These are phyloP conservation scores for Gambusia affinis DNA, from an alignment of 2,113 vertebrate species.

Conservation along the genomic window DNA sequence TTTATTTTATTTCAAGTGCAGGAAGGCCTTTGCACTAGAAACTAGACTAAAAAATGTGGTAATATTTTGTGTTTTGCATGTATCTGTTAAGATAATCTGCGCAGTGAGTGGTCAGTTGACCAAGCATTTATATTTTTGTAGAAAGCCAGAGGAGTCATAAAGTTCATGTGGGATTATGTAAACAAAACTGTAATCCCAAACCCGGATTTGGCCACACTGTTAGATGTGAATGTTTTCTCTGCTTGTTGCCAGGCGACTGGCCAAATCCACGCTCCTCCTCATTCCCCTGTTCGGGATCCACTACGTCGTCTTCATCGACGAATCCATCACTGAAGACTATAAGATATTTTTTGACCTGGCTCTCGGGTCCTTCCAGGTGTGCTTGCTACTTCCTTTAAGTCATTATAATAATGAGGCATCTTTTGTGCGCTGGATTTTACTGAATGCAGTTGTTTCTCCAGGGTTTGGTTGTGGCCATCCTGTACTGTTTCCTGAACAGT, in stretches of 20 bases:
- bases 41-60: too few relatives aligned
- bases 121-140: too few relatives aligned
- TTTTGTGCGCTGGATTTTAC: not conserved
- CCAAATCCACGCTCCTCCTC: constrained; percentile 91
- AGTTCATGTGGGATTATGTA: too few relatives aligned
- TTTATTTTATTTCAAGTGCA: too few relatives aligned
- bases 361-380: constrained; percentile 92
- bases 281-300: constrained; percentile 92
- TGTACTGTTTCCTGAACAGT: constrained; percentile 91
- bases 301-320: constrained; percentile 86
- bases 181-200: too few relatives aligned
- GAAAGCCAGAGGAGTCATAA: too few relatives aligned
- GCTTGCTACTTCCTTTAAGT: not conserved
- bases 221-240: not conserved
- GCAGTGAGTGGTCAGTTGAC: too few relatives aligned
- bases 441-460: constrained; percentile 38
- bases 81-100: too few relatives aligned
- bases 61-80: too few relatives aligned
- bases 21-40: too few relatives aligned
- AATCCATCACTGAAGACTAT: constrained; percentile 80
- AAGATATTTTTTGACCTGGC: constrained; percentile 91
- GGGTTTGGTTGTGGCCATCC: constrained; percentile 88
- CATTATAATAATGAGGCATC: not conserved
- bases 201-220: too few relatives aligned
- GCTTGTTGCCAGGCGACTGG: constrained; percentile 81